phyloP scores from a whole-genome alignment of 53 echinoderm and acorn worm species.

The Antedon mediterranea region DNA sequence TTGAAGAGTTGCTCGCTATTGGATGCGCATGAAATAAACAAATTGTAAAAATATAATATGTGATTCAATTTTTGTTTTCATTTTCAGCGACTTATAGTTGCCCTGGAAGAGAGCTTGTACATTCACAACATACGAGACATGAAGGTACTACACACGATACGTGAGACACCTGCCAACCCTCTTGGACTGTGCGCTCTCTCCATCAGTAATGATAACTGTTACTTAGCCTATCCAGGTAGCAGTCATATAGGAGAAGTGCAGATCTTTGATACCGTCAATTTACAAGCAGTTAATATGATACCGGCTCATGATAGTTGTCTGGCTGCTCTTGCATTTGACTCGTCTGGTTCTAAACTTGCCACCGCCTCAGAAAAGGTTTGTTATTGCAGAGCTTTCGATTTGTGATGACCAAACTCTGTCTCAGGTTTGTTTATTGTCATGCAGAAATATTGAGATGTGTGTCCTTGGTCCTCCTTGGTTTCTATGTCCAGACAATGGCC shows the following conservation, averaged over 20 bases:
- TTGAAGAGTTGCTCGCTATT: too few relatives aligned
- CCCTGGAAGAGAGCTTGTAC: conserved; percentile 89
- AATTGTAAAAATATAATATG: too few relatives aligned
- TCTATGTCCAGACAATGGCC: too few relatives aligned
- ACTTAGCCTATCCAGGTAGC: conserved; percentile 95
- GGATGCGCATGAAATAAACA: too few relatives aligned
- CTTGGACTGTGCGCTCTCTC: conserved; percentile 74
- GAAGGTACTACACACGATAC: conserved; percentile 98
- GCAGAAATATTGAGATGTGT: too few relatives aligned
- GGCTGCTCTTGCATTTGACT: conserved; percentile 88
- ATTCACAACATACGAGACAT: conserved; percentile 99
- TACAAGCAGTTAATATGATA: conserved; percentile 97
- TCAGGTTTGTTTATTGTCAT: too few relatives aligned
- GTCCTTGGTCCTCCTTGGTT: too few relatives aligned
- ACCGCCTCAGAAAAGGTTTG: conserved; percentile 96
- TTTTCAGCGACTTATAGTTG: conserved; percentile 78
- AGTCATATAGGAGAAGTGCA: conserved; percentile 97
- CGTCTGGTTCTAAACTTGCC: conserved; percentile 79
- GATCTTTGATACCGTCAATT: conserved; percentile 96
- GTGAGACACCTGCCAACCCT: conserved; percentile 95
- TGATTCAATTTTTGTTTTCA: background rate
- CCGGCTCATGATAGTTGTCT: conserved; percentile 92
- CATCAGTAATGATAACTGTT: conserved; percentile 88
- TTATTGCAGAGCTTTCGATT: too few relatives aligned
- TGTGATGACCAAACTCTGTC: too few relatives aligned